These are phyloP conservation scores for Leptarthrus brevirostris DNA, from an alignment of 2,888 invertebrate species.

Conservation along the genomic window DNA sequence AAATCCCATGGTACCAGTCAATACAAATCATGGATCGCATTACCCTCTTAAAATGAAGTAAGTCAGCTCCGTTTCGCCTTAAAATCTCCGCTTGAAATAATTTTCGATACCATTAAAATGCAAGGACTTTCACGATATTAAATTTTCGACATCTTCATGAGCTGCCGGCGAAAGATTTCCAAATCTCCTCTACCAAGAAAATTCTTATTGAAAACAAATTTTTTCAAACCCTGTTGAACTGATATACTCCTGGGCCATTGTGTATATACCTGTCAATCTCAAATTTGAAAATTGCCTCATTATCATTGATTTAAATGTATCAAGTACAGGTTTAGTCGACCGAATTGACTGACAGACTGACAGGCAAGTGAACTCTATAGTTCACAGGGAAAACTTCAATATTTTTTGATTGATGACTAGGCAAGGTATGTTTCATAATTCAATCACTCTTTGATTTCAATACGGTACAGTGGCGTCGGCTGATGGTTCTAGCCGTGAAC, in stretches of 20 bases:
- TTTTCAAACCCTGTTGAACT: conserved; percentile 8
- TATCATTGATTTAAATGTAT: conserved; percentile 41
- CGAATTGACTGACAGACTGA: conserved; percentile 22
- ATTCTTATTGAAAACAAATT: neutral
- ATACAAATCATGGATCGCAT: no score
- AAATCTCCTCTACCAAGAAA: no score
- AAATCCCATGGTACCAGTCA: no score
- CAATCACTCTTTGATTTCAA: conserved; percentile 36
- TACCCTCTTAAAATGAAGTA: no score
- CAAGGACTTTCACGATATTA: conserved; percentile 1
- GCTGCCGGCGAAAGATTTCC: no score
- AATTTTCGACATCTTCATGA: conserved; percentile 16
- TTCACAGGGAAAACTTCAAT: conserved; percentile 24
- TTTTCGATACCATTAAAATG: neutral
- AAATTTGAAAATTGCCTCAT: conserved; percentile 25
- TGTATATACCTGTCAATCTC: conserved; percentile 20
- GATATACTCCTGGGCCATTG: neutral
- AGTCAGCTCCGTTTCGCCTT: no score
- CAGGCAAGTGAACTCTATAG: conserved; percentile 16
- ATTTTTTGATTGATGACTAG: conserved; percentile 42
- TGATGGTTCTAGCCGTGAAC: neutral
- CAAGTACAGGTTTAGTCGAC: neutral
- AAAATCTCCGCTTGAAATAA: no score
- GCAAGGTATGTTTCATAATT: conserved; percentile 40
- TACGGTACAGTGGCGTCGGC: conserved; percentile 14